phyloP scores from a whole-genome alignment of 1,140 invertebrate genomes.

The Planococcus citri region DNA sequence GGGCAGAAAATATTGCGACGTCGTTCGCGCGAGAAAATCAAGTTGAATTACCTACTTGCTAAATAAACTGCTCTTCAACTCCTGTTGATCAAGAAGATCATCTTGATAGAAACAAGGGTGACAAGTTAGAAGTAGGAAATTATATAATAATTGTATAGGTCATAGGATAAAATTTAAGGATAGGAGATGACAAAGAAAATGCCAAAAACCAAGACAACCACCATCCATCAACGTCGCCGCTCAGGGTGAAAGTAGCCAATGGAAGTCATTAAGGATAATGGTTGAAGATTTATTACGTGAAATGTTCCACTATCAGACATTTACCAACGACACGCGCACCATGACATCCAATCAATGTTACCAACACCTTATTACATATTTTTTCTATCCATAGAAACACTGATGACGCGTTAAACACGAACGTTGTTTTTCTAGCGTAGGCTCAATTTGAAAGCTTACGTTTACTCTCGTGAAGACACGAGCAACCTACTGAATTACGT shows the following conservation, averaged over 20 bases:
- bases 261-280: constrained; percentile 17
- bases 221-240: constrained; percentile 5
- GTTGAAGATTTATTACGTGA: constrained; percentile 5
- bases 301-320: not conserved
- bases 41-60: no score
- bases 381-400: not conserved
- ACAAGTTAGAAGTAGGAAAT: not conserved
- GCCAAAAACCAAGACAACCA: not conserved
- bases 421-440: not conserved
- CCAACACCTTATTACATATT: not conserved
- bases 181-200: not conserved
- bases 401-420: not conserved
- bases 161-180: not conserved
- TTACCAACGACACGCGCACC: constrained; percentile 5
- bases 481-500: no score
- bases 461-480: no score
- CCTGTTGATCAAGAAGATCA: no score
- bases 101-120: no score
- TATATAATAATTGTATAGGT: not conserved
- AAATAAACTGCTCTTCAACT: no score
- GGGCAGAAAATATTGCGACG: no score
- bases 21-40: no score
- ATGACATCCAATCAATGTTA: not conserved
- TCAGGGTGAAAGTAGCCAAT: not conserved
- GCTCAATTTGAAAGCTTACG: no score